Evolutionary conservation across 2,888 invertebrate species (phyloP), one percentile per base, ranked within the genome.

Genomic region (Willowsia nigromaculata): DNA sequence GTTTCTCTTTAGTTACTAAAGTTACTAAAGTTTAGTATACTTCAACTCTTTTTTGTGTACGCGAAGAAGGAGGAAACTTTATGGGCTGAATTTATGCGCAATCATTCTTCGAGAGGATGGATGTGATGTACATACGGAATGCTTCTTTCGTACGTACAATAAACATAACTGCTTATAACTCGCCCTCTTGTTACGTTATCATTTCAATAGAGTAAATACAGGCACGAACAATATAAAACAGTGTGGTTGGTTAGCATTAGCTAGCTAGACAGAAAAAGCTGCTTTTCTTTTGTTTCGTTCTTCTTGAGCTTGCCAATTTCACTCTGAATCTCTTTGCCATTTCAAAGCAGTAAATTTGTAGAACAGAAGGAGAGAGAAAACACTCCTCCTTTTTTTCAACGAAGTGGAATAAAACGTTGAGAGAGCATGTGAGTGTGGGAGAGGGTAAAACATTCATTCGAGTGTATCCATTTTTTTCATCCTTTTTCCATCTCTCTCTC

Each of bases 21-120:
- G n/a, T n/a, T n/a, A n/a, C n/a, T n/a, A n/a, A n/a, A n/a, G n/a
- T n/a, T n/a, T n/a, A n/a, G n/a, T n/a, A n/a, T n/a, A 25, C 11
- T 13, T 18, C 50, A 27, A 25, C 47, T 22, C 25, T 18, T 40
- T 43, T 43, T 22, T 50, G 43, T 59, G 37, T 62, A 76, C 56
- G 62, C 15, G 81, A 37, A 81, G 71, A 81, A 71, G 82, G 88
- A 88, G 82, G 87, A 81, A 87, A 76, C 22, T 88, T 88, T 82
- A 82, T 88, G 88, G 82, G 88, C 27, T 43, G 82, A 88, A 62
- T 88, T 88, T 88, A 88, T 88, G 88, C 82, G 88, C 88, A 88
- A 88, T 88, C 88, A 88, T 88, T 88, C 88, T 82, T 59, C 56
- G 74, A 82, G 82, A 88, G 74, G 88, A 88, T 88, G 82, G 76